phyloP scores from a whole-genome alignment of 23 tunicate genomes.

The Botrylloides violaceus region DNA sequence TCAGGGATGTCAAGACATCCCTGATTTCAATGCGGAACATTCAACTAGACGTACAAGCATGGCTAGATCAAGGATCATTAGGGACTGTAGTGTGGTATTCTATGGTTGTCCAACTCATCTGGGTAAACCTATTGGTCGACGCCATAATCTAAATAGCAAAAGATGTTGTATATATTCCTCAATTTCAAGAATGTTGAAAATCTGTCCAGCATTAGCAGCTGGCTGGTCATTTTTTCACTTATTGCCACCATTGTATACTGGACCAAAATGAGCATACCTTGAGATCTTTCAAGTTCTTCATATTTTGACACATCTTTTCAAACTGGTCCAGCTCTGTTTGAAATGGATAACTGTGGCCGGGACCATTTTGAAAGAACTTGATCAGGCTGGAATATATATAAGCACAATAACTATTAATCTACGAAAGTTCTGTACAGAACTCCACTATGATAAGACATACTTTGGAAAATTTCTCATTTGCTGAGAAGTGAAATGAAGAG shows the following conservation, averaged over 20 bases:
- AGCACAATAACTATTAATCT: too few relatives aligned
- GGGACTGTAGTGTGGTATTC: too few relatives aligned
- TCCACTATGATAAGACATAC: not conserved
- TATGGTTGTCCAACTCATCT: too few relatives aligned
- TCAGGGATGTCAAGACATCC: too few relatives aligned
- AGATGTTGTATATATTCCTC: too few relatives aligned
- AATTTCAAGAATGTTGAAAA: not conserved
- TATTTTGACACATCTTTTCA: slow-evolving; percentile 2
- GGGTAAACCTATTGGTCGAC: too few relatives aligned
- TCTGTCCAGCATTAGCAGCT: not conserved
- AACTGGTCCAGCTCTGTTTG: slow-evolving; percentile 15
- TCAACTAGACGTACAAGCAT: too few relatives aligned
- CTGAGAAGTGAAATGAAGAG: slow-evolving; percentile 13
- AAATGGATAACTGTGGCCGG: not conserved
- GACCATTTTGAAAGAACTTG: slow-evolving; percentile 12
- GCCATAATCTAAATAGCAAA: too few relatives aligned
- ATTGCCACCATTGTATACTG: too few relatives aligned
- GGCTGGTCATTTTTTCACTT: too few relatives aligned
- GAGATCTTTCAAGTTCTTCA: slow-evolving; percentile 9
- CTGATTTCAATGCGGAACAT: too few relatives aligned
- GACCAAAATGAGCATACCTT: slow-evolving; percentile 7
- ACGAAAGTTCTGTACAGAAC: not conserved
- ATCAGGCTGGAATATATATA: not conserved
- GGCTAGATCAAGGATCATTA: too few relatives aligned
- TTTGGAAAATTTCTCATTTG: slow-evolving; percentile 12